phyloP scores from a whole-genome alignment of 2,113 vertebrate genomes.

The Neoarius graeffei region DNA sequence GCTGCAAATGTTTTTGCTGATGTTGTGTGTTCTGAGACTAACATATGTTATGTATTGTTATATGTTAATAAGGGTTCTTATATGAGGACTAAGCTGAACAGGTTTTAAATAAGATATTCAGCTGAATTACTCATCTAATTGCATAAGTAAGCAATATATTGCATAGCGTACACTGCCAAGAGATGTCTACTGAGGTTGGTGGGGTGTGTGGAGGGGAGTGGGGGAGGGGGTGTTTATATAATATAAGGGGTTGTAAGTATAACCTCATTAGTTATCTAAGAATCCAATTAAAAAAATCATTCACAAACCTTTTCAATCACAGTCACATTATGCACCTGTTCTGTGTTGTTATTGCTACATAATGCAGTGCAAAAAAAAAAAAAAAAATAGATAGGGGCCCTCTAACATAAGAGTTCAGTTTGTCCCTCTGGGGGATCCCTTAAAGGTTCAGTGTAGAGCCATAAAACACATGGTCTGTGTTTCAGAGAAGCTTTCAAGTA shows the following conservation, averaged over 20 bases:
- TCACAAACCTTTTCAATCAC: background rate
- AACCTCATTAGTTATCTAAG: background rate
- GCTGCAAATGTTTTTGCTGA: slow-evolving; percentile 9
- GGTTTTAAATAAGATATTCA: background rate
- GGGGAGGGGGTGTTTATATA: background rate
- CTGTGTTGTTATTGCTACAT: background rate
- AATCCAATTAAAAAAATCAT: background rate
- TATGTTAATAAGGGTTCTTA: background rate
- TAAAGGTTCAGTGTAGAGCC: background rate
- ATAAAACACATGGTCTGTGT: background rate
- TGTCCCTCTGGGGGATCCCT: background rate
- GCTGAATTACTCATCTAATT: background rate
- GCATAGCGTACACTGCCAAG: background rate
- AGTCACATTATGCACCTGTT: background rate
- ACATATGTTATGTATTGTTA: background rate
- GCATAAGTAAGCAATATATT: background rate
- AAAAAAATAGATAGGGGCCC: background rate
- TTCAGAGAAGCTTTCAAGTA: background rate
- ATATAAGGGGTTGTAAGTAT: background rate
- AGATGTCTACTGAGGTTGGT: background rate
- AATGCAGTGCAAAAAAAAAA: background rate
- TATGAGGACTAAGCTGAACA: background rate
- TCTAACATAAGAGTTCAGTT: background rate
- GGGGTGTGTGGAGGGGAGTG: background rate
- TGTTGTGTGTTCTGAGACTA: background rate